Evolutionary conservation across 2,113 vertebrate species (phyloP), one percentile per base, ranked within the genome.

Genomic region (Zootoca vivipara): DNA sequence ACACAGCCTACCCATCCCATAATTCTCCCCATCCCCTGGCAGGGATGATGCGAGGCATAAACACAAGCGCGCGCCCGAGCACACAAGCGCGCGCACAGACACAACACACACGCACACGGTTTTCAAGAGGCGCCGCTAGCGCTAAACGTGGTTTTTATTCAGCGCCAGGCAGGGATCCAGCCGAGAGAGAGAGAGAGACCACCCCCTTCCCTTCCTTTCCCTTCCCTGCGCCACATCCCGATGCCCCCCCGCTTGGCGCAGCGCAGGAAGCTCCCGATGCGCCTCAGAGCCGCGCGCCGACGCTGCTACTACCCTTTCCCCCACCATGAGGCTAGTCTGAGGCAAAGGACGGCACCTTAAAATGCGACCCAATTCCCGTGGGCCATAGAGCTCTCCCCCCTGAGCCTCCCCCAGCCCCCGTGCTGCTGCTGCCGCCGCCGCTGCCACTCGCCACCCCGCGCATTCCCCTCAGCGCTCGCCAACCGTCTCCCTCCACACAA

Each of bases 91-190:
- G 35, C 82, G 13, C 38, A 16, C 46, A 10, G 9, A 10, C 46
- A 46, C 9, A 46, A 12, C 30, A 1, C 9, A 62, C 67, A 2
- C 33, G 10, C 28, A 1, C 64, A 0, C 1, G 12, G 0, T 0
- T 16, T n/a, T 20, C 42, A 78, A 33, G 3, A 1, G 18, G 35
- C 24, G 28, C 62, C 1, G 13, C 24, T 69, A 10, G 9, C 2
- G 52, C 26, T 46, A 1, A 7, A 10, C 1, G 30, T 0, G 15
- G n/a, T 16, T 52, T 52, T 33, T 28, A 38, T 77, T 9, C 40
- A 5, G 15, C 35, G 72, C 15, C 24, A 70, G 62, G 28, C 72
- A 42, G 7, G 12, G 24, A 30, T 3, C 30, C 30, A 58, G 30
- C 18, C 46, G 46, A 52, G 10, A 52, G 46, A 7, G 40, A 20